These are phyloP conservation scores for Archips xylosteana DNA, from an alignment of 2,888 invertebrate genomes.

Conservation along the genomic window DNA sequence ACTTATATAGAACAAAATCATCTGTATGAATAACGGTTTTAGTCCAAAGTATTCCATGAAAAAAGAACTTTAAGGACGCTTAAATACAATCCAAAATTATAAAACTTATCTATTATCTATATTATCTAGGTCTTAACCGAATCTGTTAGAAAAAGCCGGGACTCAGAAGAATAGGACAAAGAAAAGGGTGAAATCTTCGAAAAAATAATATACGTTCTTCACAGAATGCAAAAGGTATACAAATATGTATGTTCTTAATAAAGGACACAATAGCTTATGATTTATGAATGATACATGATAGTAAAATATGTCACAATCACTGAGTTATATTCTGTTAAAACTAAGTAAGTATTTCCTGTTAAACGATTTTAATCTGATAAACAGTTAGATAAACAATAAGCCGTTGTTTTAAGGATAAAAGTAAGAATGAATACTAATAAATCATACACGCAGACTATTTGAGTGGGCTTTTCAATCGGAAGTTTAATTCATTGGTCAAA, in stretches of 20 bases:
- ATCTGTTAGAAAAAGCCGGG: no score
- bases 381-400: background rate
- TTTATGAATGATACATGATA: background rate
- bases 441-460: background rate
- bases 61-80: no score
- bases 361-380: constrained; percentile 1
- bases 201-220: no score
- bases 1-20: no score
- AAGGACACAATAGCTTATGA: background rate
- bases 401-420: background rate
- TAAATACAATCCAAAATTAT: no score
- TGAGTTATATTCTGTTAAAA: background rate
- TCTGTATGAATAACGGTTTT: no score
- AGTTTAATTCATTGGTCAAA: constrained; percentile 3
- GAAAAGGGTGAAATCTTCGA: background rate
- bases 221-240: background rate
- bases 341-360: constrained; percentile 1
- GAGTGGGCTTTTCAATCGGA: no score
- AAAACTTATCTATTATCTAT: no score
- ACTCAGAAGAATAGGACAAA: no score
- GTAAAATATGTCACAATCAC: background rate
- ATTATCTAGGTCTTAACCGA: no score
- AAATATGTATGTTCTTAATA: background rate
- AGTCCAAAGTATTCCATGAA: no score
- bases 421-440: background rate